Evolutionary conservation across 2,888 invertebrate species (phyloP).

Genomic region (Parascotia fuliginaria): DNA sequence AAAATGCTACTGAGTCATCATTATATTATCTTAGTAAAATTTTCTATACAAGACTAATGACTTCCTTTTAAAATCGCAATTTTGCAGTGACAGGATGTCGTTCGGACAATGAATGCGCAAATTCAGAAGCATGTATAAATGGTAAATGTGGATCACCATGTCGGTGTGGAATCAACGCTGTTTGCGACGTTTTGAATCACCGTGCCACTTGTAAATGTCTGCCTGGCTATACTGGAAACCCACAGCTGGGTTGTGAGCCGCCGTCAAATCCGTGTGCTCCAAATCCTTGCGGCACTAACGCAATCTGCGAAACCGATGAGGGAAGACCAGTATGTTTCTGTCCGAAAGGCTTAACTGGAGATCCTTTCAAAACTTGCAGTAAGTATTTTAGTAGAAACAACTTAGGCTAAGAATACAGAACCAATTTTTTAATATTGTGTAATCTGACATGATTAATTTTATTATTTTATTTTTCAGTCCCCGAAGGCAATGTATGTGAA

Average conservation of each 20-base stretch:
- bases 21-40: too few relatives aligned
- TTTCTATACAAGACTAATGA: too few relatives aligned
- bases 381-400: slow-evolving; percentile 85
- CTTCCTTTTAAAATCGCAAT: background rate
- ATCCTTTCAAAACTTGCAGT: slow-evolving; percentile 96
- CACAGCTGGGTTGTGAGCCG: slow-evolving; percentile 89
- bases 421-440: too few relatives aligned
- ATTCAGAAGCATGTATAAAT: slow-evolving; percentile 91
- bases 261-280: slow-evolving; percentile 93
- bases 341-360: slow-evolving; percentile 95
- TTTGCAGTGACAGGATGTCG: slow-evolving; percentile 88
- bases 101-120: slow-evolving; percentile 89
- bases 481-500: slow-evolving; percentile 93
- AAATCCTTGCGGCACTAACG: slow-evolving; percentile 95
- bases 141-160: slow-evolving; percentile 92
- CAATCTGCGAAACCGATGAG: slow-evolving; percentile 93
- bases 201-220: slow-evolving; percentile 93
- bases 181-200: slow-evolving; percentile 93
- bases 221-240: slow-evolving; percentile 92
- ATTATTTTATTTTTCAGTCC: slow-evolving; percentile 85
- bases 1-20: too few relatives aligned
- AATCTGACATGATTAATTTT: background rate
- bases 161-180: slow-evolving; percentile 91
- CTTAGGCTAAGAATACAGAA: too few relatives aligned
- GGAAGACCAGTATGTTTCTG: slow-evolving; percentile 96